Evolutionary conservation across 2,113 vertebrate species (phyloP).

Genomic region (Telmatochromis brichardi): DNA sequence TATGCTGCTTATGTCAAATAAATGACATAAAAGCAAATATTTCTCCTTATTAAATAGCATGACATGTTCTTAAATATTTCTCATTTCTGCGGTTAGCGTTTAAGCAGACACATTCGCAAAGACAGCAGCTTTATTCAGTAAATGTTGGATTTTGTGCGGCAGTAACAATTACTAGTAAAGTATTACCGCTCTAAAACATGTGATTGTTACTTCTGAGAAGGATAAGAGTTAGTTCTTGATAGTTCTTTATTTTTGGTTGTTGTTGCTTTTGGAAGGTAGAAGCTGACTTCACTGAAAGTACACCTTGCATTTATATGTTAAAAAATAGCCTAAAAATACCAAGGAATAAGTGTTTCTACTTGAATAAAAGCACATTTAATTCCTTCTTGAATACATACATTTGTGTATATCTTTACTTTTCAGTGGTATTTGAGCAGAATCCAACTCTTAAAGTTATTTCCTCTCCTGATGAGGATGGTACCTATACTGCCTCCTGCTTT

Average conservation of each 20-base stretch:
- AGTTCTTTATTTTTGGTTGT: not conserved
- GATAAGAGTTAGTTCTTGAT: not conserved
- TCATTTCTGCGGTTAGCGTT: fast-evolving
- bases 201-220: not conserved
- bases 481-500: conserved; percentile 53
- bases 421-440: not conserved
- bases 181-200: not conserved
- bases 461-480: not conserved
- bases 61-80: not conserved
- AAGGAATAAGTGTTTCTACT: not conserved
- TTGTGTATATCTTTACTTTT: not conserved
- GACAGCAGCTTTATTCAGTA: not conserved
- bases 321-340: not conserved
- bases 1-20: not conserved
- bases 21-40: not conserved
- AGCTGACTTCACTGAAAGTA: not conserved
- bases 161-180: not conserved
- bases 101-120: not conserved
- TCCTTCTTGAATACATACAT: not conserved
- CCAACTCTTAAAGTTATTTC: not conserved
- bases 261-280: not conserved
- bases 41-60: not conserved
- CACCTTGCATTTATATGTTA: not conserved
- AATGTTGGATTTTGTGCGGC: not conserved
- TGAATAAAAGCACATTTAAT: not conserved